These are phyloP conservation scores for Pyxicephalus adspersus DNA, from an alignment of 2,113 vertebrate species.

Conservation along the genomic window DNA sequence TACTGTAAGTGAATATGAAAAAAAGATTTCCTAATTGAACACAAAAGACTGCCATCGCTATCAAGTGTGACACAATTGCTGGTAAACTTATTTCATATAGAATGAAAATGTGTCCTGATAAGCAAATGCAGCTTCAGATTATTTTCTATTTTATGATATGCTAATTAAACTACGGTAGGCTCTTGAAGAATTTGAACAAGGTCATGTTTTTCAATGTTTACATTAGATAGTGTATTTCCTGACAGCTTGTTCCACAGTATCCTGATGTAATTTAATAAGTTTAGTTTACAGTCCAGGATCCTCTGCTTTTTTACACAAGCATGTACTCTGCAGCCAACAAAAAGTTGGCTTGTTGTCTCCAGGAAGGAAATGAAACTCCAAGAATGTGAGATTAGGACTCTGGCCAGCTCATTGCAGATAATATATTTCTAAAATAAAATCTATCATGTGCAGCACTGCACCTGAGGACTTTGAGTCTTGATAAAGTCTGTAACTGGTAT, in stretches of 20 bases:
- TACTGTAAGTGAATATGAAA: too few relatives aligned
- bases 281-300: slow-evolving; percentile 55
- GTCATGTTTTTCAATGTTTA: neutral
- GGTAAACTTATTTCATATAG: too few relatives aligned
- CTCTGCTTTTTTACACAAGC: slow-evolving; percentile 54
- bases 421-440: slow-evolving; percentile 44
- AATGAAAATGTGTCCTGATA: too few relatives aligned
- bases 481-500: slow-evolving; percentile 9
- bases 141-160: neutral
- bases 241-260: neutral
- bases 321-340: slow-evolving; percentile 48
- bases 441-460: neutral
- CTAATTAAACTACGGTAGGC: neutral
- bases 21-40: too few relatives aligned
- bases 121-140: neutral
- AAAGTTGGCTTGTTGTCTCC: neutral
- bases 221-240: slow-evolving; percentile 46
- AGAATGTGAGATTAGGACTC: slow-evolving; percentile 28
- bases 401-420: neutral
- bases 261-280: neutral
- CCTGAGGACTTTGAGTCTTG: slow-evolving; percentile 39
- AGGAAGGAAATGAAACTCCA: slow-evolving; percentile 47
- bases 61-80: too few relatives aligned
- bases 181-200: neutral
- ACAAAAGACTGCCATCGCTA: too few relatives aligned